phyloP scores from a whole-genome alignment of 2,888 invertebrate genomes.

The Dynastes maya region DNA sequence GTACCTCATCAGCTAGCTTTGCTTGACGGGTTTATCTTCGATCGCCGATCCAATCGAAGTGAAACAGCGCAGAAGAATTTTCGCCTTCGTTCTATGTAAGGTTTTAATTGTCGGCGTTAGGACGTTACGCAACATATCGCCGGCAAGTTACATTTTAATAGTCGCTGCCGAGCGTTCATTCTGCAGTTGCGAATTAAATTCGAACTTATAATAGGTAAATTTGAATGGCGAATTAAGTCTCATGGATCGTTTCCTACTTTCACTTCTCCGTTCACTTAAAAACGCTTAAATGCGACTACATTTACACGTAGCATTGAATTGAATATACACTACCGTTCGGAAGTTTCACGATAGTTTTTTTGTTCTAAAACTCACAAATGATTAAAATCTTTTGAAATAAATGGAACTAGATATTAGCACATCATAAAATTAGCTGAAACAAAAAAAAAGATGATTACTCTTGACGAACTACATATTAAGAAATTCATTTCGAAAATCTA shows the following conservation, averaged over 20 bases:
- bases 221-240: constrained; percentile 50
- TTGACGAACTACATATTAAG: no score
- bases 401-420: no score
- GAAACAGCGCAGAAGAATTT: constrained; percentile 12
- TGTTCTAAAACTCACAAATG: no score
- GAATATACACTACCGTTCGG: no score
- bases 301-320: not conserved
- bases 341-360: no score
- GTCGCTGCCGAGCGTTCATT: constrained; percentile 9
- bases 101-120: constrained; percentile 39
- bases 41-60: not conserved
- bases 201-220: constrained; percentile 45
- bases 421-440: no score
- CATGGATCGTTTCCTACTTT: constrained; percentile 51
- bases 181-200: constrained; percentile 45
- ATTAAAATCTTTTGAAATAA: no score
- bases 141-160: constrained; percentile 22
- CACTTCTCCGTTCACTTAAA: constrained; percentile 49
- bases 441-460: no score
- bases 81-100: constrained; percentile 37
- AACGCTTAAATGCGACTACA: not conserved
- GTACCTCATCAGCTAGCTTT: not conserved
- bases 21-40: constrained; percentile 3
- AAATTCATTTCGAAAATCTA: no score
- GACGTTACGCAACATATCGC: constrained; percentile 27